Conservation (phyloP, 2,888 invertebrate species). For the Heliconius erato region DNA sequence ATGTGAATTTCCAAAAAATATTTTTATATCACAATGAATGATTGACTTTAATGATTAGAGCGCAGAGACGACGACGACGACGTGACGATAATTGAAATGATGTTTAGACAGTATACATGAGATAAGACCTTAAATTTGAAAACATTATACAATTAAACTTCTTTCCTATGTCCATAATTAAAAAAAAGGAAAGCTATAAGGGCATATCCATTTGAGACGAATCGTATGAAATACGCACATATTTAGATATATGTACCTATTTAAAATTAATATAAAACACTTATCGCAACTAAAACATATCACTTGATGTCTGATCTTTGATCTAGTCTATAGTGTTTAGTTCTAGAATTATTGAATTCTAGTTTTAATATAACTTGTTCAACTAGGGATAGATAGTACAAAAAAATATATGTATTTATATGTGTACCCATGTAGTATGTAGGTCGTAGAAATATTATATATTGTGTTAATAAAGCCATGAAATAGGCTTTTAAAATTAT, state of each 20-base stretch:
- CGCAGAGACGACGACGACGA: not conserved
- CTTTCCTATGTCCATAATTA: not conserved
- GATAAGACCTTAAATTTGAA: too few species aligned
- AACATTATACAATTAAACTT: not conserved
- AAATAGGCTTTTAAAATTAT: not conserved
- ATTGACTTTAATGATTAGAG: not conserved
- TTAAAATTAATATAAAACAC: not conserved
- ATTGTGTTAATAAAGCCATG: not conserved
- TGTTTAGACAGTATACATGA: not conserved
- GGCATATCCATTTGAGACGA: not conserved
- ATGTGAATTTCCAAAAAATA: not conserved
- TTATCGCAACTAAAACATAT: constrained; percentile 46
- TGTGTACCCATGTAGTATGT: not conserved
- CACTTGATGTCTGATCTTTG: constrained; percentile 41
- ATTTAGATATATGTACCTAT: not conserved
- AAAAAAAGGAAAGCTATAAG: not conserved
- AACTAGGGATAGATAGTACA: not conserved
- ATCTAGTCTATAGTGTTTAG: constrained; percentile 4
- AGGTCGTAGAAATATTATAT: not conserved
- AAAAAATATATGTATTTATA: not conserved
- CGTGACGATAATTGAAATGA: not conserved
- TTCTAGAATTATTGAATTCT: not conserved
- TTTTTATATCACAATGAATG: not conserved
- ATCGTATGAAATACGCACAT: constrained; percentile 41
- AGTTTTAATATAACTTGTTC: not conserved